Percentiles rank a stretch among this genome's conserved stretches.
Conservation (phyloP, 2,113 vertebrate species). For the Clupea harengus region DNA sequence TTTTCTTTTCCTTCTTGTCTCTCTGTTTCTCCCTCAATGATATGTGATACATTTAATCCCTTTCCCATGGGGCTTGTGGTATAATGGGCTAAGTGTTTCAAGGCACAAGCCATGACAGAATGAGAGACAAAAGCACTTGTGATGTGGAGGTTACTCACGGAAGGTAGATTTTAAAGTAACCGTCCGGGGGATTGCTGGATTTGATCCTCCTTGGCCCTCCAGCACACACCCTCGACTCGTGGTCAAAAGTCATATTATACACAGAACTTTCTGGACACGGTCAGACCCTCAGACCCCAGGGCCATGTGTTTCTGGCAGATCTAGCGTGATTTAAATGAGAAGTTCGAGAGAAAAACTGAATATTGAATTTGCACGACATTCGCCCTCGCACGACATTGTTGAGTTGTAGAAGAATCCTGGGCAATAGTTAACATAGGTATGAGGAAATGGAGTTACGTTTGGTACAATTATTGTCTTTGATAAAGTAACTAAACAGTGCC, state of each 20-base stretch:
- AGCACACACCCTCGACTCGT: neutral
- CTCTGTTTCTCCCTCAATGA: neutral
- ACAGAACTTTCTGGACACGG: neutral
- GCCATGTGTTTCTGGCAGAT: neutral
- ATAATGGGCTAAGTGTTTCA: slow-evolving; percentile 13
- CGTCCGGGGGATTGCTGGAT: neutral
- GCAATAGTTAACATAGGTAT: neutral
- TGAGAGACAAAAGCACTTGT: neutral
- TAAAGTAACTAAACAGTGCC: neutral
- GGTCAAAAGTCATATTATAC: neutral
- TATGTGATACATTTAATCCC: slow-evolving; percentile 8
- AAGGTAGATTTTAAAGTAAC: slow-evolving; percentile 6
- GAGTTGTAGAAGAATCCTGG: neutral
- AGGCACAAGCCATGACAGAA: slow-evolving; percentile 5
- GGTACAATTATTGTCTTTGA: neutral
- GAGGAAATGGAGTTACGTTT: neutral
- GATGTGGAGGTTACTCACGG: neutral
- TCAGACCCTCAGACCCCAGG: neutral
- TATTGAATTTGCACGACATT: neutral
- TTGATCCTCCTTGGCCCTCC: neutral
- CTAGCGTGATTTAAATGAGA: neutral
- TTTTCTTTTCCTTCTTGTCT: neutral
- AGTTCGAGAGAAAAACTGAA: neutral
- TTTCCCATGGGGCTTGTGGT: neutral
- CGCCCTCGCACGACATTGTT: neutral